A percentile compares a stretch with the other conserved stretches of the same genome.
Evolutionary conservation across 2,888 invertebrate species (phyloP).

Genomic region (Hirtodrosophila cameraria): DNA sequence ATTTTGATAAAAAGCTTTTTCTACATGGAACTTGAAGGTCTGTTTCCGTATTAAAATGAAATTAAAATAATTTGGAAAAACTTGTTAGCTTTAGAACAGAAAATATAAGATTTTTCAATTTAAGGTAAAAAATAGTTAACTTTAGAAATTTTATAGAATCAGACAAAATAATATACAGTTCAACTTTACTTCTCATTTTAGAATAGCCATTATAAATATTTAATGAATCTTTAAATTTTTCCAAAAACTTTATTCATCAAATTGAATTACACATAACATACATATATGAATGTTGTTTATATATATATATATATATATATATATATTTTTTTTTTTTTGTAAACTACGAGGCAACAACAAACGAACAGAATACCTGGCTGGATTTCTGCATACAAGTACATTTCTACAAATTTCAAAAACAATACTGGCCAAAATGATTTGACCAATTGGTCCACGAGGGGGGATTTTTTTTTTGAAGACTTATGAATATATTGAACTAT

Average conservation of each 20-base stretch:
- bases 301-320: too few relatives aligned
- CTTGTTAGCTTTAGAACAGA: too few relatives aligned
- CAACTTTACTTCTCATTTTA: neutral
- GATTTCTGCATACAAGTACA: slow-evolving; percentile 7
- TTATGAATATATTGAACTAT: slow-evolving; percentile 22
- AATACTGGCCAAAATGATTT: slow-evolving; percentile 28
- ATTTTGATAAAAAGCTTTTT: too few relatives aligned
- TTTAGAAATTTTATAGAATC: neutral
- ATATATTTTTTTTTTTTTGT: slow-evolving; percentile 22
- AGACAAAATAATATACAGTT: too few relatives aligned
- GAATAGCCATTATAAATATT: slow-evolving; percentile 11
- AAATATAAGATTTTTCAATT: too few relatives aligned
- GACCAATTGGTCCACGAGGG: slow-evolving; percentile 58
- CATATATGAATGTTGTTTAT: slow-evolving; percentile 35
- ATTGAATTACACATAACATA: slow-evolving; percentile 52
- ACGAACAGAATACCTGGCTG: slow-evolving; percentile 13
- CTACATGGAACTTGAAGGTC: too few relatives aligned
- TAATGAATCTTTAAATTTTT: slow-evolving; percentile 28
- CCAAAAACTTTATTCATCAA: slow-evolving; percentile 60
- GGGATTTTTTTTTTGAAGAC: slow-evolving; percentile 14
- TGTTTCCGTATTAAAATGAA: too few relatives aligned
- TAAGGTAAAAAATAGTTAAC: too few relatives aligned
- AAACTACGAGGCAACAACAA: slow-evolving; percentile 29
- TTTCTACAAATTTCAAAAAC: slow-evolving; percentile 42
- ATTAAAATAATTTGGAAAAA: too few relatives aligned